Base-by-base conservation (phyloP, 2,888 invertebrate species). In the Drosophila paramelanica region DNA sequence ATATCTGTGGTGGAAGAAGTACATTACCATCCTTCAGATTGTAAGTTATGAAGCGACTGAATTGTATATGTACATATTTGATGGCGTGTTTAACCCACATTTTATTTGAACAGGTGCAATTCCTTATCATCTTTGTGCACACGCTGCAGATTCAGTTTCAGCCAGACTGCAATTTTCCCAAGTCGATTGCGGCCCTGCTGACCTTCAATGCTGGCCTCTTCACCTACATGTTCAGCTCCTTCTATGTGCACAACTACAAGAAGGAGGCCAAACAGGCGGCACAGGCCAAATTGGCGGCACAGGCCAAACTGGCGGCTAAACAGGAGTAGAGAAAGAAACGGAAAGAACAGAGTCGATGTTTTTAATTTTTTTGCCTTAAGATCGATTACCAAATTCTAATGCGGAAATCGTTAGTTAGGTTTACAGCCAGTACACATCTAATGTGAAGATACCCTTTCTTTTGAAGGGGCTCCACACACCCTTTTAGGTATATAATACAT, bases 1-100 rank as follows among this genome's bases (percentile, higher is more conserved):
- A 90, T 97, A 96, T 90, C 93, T 98, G 20, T 98, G 98, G 98
- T 98, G 98, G 98, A 98, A 98, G 92, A 96, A 95, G 87, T 96
- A 98, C 91, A 94, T 98, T 88, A 98, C 98, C 5, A 94, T 94
- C 56, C 93, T 98, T 89, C 98, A 98, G 93, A 94, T 98, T 93
- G 96, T 97, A 92, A 93, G 93, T 91, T 50, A 17, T 6, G n/a
- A 7, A 10, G n/a, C 0, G 5, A 25, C 25, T 17, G 13, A 14
- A 4, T 1, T 43, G 8, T 31, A 20, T 2, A n/a, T 6, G 31
- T 6, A 2, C 39, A 10, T 31, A 31, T 31, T 31, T 31, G 10
- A 31, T 31, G 31, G 31, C 6, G 6, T 20, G 1, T 20, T 43
- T 25, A 47, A 47, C 7, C 0, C 7, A 5, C 1, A 33, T 25